These are phyloP conservation scores for Chloropsis hardwickii DNA, from an alignment of 2,113 vertebrate genomes.

Conservation along the genomic window DNA sequence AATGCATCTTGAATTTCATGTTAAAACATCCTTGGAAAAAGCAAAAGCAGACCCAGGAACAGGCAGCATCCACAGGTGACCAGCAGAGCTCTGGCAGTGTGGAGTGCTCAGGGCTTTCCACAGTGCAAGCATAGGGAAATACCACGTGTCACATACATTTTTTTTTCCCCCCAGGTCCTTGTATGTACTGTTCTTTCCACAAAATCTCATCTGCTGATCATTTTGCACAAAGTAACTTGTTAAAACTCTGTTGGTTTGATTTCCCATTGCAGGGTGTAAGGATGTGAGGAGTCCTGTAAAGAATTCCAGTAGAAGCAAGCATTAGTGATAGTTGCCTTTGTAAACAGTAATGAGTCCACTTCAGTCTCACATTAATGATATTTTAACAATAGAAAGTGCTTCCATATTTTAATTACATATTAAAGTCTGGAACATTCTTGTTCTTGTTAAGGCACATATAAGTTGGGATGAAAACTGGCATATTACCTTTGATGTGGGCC, in stretches of 20 bases:
- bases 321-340: neutral
- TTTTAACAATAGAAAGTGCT: neutral
- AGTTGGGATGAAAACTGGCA: neutral
- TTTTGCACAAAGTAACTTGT: neutral
- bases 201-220: neutral
- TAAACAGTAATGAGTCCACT: neutral
- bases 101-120: neutral
- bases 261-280: neutral
- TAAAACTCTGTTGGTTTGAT: neutral
- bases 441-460: constrained; percentile 2
- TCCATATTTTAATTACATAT: neutral
- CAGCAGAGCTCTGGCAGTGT: neutral
- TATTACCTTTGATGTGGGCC: constrained; percentile 15
- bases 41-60: neutral
- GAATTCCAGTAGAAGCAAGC: neutral
- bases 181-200: neutral
- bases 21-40: neutral
- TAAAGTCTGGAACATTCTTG: neutral
- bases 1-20: neutral
- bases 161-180: neutral
- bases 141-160: neutral
- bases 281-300: neutral
- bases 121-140: neutral
- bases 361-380: neutral
- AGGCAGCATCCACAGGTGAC: neutral